These are phyloP conservation scores for Anadara kagoshimensis DNA, from an alignment of 1,140 invertebrate genomes.

Conservation along the genomic window DNA sequence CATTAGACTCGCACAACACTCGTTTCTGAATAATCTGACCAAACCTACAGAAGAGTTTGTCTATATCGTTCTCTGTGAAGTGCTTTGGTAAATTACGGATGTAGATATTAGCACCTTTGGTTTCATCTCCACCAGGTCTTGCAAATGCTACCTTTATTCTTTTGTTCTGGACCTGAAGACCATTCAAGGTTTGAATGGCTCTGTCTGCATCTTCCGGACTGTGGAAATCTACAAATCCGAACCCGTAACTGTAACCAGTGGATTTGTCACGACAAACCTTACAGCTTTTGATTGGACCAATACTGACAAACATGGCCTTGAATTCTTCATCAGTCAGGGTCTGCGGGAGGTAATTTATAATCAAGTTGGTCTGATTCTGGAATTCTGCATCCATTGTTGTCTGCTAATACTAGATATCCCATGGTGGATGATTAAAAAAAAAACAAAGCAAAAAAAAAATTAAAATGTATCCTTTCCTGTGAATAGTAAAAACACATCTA, in stretches of 20 bases:
- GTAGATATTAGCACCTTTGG: constrained; percentile 96
- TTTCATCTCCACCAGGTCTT: constrained; percentile 90
- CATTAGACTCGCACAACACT: constrained; percentile 89
- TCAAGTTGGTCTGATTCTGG: constrained; percentile 82
- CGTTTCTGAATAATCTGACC: constrained; percentile 93
- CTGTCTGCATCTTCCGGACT: constrained; percentile 88
- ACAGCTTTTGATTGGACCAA: constrained; percentile 85
- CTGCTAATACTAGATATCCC: too few species aligned
- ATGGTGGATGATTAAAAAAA: too few species aligned
- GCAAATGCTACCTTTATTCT: constrained; percentile 93
- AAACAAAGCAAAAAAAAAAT: too few species aligned
- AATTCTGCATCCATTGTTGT: too few species aligned
- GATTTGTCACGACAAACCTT: constrained; percentile 86
- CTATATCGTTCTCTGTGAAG: constrained; percentile 81
- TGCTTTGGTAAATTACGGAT: constrained; percentile 90
- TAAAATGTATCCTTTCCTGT: too few species aligned
- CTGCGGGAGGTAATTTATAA: constrained; percentile 97
- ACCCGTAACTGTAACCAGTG: constrained; percentile 96
- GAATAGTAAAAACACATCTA: too few species aligned
- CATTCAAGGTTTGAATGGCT: constrained; percentile 91
- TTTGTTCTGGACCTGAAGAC: constrained; percentile 90
- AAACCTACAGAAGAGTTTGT: constrained; percentile 89
- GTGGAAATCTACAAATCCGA: constrained; percentile 95
- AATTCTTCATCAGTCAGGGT: constrained; percentile 93
- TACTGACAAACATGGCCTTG: constrained; percentile 88